A percentile compares a stretch with the other conserved stretches of the same genome.
Conservation (phyloP, 2,797 vertebrate species). For the Harpagifer antarcticus region DNA sequence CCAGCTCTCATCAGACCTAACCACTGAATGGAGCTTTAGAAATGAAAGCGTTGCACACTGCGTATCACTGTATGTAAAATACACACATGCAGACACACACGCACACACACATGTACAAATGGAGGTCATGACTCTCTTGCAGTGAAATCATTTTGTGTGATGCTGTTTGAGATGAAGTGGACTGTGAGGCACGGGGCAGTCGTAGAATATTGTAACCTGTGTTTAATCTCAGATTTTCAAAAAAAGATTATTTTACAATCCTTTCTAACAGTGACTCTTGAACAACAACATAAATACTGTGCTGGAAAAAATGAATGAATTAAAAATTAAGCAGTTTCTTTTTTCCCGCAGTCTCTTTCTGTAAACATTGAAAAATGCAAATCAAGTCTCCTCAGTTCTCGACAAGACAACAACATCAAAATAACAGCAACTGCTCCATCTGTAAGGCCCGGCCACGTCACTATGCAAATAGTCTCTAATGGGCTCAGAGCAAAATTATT, state of each 20-base stretch:
- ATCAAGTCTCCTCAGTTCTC: slow-evolving; percentile 86
- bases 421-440: slow-evolving; percentile 80
- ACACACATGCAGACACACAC: slow-evolving; percentile 2
- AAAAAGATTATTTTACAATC: slow-evolving; percentile 82
- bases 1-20: slow-evolving; percentile 4
- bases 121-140: slow-evolving; percentile 12
- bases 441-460: slow-evolving; percentile 88
- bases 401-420: slow-evolving; percentile 83
- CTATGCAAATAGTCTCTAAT: slow-evolving; percentile 92
- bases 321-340: slow-evolving; percentile 83
- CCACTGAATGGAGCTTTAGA: slow-evolving; percentile 19
- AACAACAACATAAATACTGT: slow-evolving; percentile 99
- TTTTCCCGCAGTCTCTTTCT: slow-evolving; percentile 81
- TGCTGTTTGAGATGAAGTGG: slow-evolving; percentile 77
- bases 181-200: slow-evolving; percentile 94
- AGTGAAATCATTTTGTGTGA: slow-evolving; percentile 4
- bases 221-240: slow-evolving; percentile 84
- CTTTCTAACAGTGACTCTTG: slow-evolving; percentile 94
- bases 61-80: slow-evolving; percentile 8
- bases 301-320: slow-evolving; percentile 82
- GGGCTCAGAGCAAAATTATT: slow-evolving; percentile 90
- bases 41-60: slow-evolving; percentile 17
- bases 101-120: not conserved
- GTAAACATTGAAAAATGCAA: slow-evolving; percentile 85
- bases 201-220: slow-evolving; percentile 91